These are phyloP conservation scores for Enteromius paludinosus DNA, from an alignment of 2,797 vertebrate species.

Conservation along the genomic window DNA sequence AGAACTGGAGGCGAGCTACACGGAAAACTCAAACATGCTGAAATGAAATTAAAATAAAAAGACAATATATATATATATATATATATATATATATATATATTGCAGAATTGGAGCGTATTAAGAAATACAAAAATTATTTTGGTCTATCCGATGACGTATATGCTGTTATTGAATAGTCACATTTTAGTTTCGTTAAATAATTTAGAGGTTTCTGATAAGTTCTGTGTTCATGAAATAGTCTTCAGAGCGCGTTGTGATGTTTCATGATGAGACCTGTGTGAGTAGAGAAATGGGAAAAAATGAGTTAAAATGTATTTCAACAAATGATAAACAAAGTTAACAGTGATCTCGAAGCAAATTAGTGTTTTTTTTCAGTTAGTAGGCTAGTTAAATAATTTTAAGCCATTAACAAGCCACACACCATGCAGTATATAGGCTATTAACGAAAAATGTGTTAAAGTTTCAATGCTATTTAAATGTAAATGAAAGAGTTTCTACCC, in stretches of 20 bases:
- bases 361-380: neutral
- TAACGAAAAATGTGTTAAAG: neutral
- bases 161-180: constrained; percentile 43
- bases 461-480: constrained; percentile 9
- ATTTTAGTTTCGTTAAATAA: constrained; percentile 59
- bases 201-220: constrained; percentile 53
- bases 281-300: constrained; percentile 22
- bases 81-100: neutral
- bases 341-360: neutral
- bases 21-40: constrained; percentile 59
- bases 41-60: constrained; percentile 46
- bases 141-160: constrained; percentile 46
- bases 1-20: constrained; percentile 56
- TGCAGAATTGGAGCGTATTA: constrained; percentile 46
- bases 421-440: neutral
- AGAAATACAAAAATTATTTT: constrained; percentile 57
- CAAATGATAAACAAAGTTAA: neutral
- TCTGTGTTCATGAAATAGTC: constrained; percentile 64
- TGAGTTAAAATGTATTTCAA: neutral
- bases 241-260: constrained; percentile 77
- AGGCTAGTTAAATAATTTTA: neutral
- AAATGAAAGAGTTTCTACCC: neutral
- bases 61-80: constrained; percentile 31
- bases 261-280: constrained; percentile 76
- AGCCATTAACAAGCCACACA: neutral